phyloP scores from a whole-genome alignment of 1,140 invertebrate species.

The Procambarus clarkii region DNA sequence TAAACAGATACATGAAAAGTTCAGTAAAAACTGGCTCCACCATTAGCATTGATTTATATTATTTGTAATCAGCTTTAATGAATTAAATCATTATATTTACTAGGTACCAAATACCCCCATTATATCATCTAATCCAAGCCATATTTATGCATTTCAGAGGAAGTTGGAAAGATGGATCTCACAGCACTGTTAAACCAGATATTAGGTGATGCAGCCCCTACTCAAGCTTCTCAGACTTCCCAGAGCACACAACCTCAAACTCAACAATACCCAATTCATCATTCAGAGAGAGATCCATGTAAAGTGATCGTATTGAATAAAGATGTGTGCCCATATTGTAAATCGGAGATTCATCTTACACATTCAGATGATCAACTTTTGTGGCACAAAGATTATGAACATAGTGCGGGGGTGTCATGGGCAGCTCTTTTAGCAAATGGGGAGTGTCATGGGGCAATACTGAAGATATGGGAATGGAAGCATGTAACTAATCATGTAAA shows the following conservation, averaged over 20 bases:
- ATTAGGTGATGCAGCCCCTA: conserved; percentile 10
- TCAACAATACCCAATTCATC: not conserved
- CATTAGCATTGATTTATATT: no score
- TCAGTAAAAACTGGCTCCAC: no score
- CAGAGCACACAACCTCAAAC: not conserved
- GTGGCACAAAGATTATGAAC: conserved; percentile 42
- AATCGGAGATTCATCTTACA: conserved; percentile 31
- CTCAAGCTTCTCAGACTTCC: not conserved
- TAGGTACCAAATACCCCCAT: not conserved
- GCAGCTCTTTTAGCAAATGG: conserved; percentile 37
- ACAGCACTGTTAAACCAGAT: conserved; percentile 39
- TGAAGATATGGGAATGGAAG: conserved; percentile 54
- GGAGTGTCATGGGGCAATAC: conserved; percentile 51
- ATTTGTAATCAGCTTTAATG: not conserved
- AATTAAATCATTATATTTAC: not conserved
- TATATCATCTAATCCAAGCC: not conserved
- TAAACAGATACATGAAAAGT: not conserved
- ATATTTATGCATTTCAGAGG: conserved; percentile 20
- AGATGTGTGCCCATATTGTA: conserved; percentile 43
- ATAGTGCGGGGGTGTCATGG: conserved; percentile 48
- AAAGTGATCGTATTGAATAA: conserved; percentile 14
- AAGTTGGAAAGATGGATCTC: conserved; percentile 7
- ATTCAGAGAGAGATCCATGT: conserved; percentile 12
- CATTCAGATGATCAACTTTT: conserved; percentile 13
- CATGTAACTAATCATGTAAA: conserved; percentile 29